phyloP scores from a whole-genome alignment of 2,888 invertebrate genomes.

The Crocallis elinguaria region DNA sequence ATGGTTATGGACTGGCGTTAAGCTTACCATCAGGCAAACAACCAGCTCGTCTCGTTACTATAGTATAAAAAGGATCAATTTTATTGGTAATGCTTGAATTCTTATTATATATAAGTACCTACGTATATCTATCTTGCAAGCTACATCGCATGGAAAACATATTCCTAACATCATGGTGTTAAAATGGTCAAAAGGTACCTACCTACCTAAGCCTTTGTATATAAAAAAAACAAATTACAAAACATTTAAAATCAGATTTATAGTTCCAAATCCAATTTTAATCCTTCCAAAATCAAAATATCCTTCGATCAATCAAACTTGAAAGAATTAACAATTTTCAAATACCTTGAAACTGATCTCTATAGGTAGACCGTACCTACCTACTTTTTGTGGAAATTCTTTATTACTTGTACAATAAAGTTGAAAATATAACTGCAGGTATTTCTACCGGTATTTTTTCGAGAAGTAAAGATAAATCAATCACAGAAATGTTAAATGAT shows the following conservation, averaged over 20 bases:
- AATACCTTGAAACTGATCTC: neutral
- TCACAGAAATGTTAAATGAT: slow-evolving; percentile 49
- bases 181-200: no score
- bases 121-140: no score
- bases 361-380: no score
- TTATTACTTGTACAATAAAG: slow-evolving; percentile 1
- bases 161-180: no score
- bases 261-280: slow-evolving; percentile 19
- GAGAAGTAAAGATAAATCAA: slow-evolving; percentile 46
- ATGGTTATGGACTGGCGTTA: no score
- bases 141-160: no score
- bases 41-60: no score
- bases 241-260: slow-evolving; percentile 31
- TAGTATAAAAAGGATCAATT: no score
- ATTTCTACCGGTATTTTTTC: slow-evolving; percentile 11
- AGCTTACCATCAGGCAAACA: no score
- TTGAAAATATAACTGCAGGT: slow-evolving; percentile 2
- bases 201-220: neutral
- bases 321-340: slow-evolving; percentile 13
- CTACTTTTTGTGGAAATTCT: slow-evolving; percentile 25
- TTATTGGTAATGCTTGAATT: no score
- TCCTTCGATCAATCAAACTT: slow-evolving; percentile 45
- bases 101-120: no score
- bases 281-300: slow-evolving; percentile 19
- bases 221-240: neutral